phyloP scores from a whole-genome alignment of 2,888 invertebrate species.

The Mesochorus sp. region DNA sequence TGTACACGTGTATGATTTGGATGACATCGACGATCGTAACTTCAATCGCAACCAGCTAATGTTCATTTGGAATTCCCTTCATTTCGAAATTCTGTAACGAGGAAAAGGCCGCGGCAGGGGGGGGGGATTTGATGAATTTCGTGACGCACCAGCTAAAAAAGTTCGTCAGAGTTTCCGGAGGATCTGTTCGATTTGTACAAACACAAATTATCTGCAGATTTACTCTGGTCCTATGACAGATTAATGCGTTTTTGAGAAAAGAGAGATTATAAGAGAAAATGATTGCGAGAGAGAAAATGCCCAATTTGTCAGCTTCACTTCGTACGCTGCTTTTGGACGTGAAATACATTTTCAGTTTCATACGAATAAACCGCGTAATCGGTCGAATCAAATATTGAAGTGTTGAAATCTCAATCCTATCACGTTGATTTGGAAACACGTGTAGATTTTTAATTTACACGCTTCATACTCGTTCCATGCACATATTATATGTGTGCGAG shows the following conservation, averaged over 20 bases:
- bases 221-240: slow-evolving; percentile 23
- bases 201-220: slow-evolving; percentile 36
- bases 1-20: neutral
- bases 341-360: slow-evolving; percentile 69
- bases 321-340: slow-evolving; percentile 15
- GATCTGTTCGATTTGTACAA: slow-evolving; percentile 10
- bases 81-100: neutral
- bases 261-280: too few species aligned
- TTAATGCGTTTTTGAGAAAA: neutral
- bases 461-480: too few species aligned
- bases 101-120: slow-evolving; percentile 1
- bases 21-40: slow-evolving; percentile 9
- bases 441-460: too few species aligned
- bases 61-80: slow-evolving; percentile 26
- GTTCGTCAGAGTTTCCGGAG: neutral
- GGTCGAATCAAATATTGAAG: slow-evolving; percentile 71
- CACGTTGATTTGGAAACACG: too few species aligned
- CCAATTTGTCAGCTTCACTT: slow-evolving; percentile 14
- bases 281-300: neutral
- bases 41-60: slow-evolving; percentile 3
- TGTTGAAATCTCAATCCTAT: slow-evolving; percentile 47
- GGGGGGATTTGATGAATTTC: slow-evolving; percentile 22
- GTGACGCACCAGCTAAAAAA: neutral
- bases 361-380: slow-evolving; percentile 69
- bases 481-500: too few species aligned